Conservation (phyloP, 37 sponge, comb jelly and placozoan species). For the Theonella swinhoei region DNA sequence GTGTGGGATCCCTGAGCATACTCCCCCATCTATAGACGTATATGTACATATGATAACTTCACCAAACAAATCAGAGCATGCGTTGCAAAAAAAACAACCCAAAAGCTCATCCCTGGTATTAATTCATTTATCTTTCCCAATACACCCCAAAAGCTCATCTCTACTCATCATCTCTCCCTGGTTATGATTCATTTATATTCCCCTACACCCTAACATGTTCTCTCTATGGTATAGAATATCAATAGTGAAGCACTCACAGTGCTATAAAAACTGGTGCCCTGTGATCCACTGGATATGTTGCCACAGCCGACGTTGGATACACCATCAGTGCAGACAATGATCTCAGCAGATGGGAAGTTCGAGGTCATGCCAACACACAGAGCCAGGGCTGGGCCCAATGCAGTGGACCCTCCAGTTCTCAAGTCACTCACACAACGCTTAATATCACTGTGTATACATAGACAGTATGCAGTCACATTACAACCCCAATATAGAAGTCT, state of each 20-base stretch:
- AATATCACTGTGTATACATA: constrained; percentile 53
- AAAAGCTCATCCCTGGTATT: too few relatives aligned
- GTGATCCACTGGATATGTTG: constrained; percentile 42
- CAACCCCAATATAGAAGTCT: neutral
- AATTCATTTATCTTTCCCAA: too few relatives aligned
- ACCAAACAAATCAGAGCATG: neutral
- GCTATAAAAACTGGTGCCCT: constrained; percentile 58
- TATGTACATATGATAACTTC: neutral
- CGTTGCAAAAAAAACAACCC: too few relatives aligned
- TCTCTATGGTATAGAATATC: too few relatives aligned
- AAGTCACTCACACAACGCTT: constrained; percentile 50
- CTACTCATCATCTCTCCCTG: too few relatives aligned
- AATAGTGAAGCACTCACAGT: constrained; percentile 66
- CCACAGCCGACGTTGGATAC: constrained; percentile 90
- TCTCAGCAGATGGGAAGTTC: constrained; percentile 76
- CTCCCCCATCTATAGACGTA: constrained; percentile 85
- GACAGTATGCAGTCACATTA: neutral
- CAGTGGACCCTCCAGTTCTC: constrained; percentile 79
- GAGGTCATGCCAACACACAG: constrained; percentile 79
- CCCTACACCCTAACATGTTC: too few relatives aligned
- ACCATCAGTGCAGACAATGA: constrained; percentile 94
- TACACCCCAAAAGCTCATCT: too few relatives aligned
- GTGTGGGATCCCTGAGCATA: constrained; percentile 72
- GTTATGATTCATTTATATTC: too few relatives aligned
- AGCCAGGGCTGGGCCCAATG: constrained; percentile 90